These are phyloP conservation scores for Dorcus hopei DNA, from an alignment of 2,888 invertebrate species.

Conservation along the genomic window DNA sequence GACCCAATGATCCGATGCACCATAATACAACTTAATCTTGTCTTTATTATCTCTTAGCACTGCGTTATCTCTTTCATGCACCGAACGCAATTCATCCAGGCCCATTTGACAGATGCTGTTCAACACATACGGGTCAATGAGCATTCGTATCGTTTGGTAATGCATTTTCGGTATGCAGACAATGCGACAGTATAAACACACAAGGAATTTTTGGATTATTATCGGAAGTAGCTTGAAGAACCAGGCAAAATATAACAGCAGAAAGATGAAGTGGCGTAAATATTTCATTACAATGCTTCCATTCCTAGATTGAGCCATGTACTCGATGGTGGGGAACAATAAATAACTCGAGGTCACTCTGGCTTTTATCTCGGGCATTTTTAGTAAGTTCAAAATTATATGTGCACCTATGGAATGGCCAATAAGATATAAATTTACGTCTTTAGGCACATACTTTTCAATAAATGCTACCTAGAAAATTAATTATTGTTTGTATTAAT, in stretches of 20 bases:
- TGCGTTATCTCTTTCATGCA: not conserved
- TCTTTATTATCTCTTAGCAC: slow-evolving; percentile 48
- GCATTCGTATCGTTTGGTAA: not conserved
- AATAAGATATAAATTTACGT: slow-evolving; percentile 70
- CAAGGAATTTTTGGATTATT: slow-evolving; percentile 50
- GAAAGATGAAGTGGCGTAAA: slow-evolving; percentile 53
- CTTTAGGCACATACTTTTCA: slow-evolving; percentile 63
- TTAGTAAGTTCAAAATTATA: slow-evolving; percentile 70
- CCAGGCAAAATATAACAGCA: slow-evolving; percentile 51
- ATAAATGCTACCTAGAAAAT: slow-evolving; percentile 60
- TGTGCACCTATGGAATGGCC: slow-evolving; percentile 90
- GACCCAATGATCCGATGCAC: slow-evolving; percentile 77
- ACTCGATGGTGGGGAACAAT: slow-evolving; percentile 82
- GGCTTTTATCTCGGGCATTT: slow-evolving; percentile 54
- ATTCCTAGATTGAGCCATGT: slow-evolving; percentile 72
- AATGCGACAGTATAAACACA: slow-evolving; percentile 52
- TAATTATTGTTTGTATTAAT: no score
- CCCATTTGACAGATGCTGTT: not conserved
- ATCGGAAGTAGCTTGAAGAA: slow-evolving; percentile 57
- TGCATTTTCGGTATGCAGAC: slow-evolving; percentile 42
- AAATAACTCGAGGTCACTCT: slow-evolving; percentile 63
- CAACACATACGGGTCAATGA: not conserved
- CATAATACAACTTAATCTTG: slow-evolving; percentile 76
- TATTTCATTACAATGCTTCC: slow-evolving; percentile 67
- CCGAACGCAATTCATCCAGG: not conserved